These are phyloP conservation scores for Xenopus laevis DNA, from an alignment of 2,113 vertebrate species.

Conservation along the genomic window DNA sequence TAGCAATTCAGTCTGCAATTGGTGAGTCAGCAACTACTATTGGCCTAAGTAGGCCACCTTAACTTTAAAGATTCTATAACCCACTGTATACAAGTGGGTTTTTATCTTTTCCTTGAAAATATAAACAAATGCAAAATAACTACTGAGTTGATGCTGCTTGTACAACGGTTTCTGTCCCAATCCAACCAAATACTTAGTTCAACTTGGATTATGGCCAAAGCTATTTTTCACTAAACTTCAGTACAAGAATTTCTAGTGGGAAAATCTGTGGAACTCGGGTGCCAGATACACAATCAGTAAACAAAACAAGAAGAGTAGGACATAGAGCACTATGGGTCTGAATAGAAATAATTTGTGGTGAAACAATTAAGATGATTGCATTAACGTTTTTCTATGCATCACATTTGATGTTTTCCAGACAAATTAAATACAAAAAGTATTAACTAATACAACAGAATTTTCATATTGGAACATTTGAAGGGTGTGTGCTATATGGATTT, in stretches of 20 bases:
- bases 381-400: not conserved
- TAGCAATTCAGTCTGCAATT: too few species aligned
- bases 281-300: constrained; percentile 6
- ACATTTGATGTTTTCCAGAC: not conserved
- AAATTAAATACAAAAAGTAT: not conserved
- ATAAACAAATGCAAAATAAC: not conserved
- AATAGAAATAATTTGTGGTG: not conserved
- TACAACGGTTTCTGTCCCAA: too few species aligned
- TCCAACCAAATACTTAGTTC: too few species aligned
- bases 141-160: not conserved
- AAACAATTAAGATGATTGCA: not conserved
- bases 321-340: not conserved
- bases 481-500: not conserved
- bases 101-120: too few species aligned
- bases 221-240: not conserved
- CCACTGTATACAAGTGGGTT: too few species aligned
- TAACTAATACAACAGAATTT: too few species aligned
- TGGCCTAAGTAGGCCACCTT: too few species aligned
- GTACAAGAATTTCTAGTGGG: not conserved
- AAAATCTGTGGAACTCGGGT: not conserved
- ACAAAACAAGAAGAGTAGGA: not conserved
- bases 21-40: too few species aligned
- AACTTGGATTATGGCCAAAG: not conserved
- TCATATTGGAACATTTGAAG: not conserved
- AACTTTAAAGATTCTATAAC: too few species aligned